Evolutionary conservation across 2,797 vertebrate species (phyloP).

Genomic region (Cetoscarus ocellatus): DNA sequence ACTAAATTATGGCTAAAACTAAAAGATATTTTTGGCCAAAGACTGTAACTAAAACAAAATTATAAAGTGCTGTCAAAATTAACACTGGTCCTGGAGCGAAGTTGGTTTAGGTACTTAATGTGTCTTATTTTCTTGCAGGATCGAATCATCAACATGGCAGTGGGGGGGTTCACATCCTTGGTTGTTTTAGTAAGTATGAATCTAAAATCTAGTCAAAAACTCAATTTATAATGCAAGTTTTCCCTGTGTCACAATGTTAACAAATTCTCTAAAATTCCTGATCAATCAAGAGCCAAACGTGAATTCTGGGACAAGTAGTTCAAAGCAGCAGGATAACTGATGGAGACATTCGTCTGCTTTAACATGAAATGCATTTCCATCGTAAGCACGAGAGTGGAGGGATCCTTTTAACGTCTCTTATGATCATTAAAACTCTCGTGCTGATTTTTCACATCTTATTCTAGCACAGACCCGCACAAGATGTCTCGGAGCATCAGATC

Average conservation of each 20-base stretch:
- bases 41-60: too few relatives aligned
- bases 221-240: too few relatives aligned
- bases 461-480: neutral
- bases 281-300: too few relatives aligned
- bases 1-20: too few relatives aligned
- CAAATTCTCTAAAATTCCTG: too few relatives aligned
- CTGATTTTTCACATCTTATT: neutral
- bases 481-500: too few relatives aligned
- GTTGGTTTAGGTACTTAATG: neutral
- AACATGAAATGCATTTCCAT: neutral
- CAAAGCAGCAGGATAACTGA: neutral
- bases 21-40: too few relatives aligned
- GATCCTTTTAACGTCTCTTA: neutral
- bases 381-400: neutral
- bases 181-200: conserved; percentile 92
- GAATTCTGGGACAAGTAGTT: neutral
- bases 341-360: neutral
- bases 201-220: neutral
- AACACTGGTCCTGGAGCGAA: neutral
- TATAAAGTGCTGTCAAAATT: too few relatives aligned
- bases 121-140: conserved; percentile 83
- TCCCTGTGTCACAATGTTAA: too few relatives aligned
- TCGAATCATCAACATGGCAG: conserved; percentile 93
- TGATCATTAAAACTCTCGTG: neutral
- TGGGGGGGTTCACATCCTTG: conserved; percentile 91